Percentiles rank a stretch among this genome's conserved stretches.
Conservation (phyloP, 2,888 invertebrate species). For the Drosophila pseudotalamancana region DNA sequence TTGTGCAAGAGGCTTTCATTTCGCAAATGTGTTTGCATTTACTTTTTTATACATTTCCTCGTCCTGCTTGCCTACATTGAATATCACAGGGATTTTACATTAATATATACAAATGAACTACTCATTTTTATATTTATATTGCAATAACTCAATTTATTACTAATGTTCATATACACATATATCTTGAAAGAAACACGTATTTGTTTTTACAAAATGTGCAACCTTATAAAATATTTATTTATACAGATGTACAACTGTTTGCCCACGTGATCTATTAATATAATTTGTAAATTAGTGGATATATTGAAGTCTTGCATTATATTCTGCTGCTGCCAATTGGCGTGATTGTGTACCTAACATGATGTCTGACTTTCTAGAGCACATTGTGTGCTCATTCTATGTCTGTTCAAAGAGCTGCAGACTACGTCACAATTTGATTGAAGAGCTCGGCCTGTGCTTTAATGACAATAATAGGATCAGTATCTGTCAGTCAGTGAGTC, state of each 20-base stretch:
- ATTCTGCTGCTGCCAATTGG: not conserved
- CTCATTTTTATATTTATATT: too few relatives aligned
- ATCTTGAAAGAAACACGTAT: not conserved
- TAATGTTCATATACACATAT: too few relatives aligned
- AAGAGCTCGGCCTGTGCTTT: conserved; percentile 17
- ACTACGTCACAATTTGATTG: conserved; percentile 61
- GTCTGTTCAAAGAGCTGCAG: conserved; percentile 31
- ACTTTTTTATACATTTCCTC: not conserved
- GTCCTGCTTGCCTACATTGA: conserved; percentile 13
- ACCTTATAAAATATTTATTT: too few relatives aligned
- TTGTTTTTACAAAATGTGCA: not conserved
- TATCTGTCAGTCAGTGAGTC: conserved; percentile 30
- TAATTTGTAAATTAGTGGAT: not conserved
- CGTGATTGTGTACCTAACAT: conserved; percentile 6
- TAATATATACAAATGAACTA: not conserved
- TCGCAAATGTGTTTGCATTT: conserved; percentile 32
- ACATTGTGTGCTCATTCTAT: conserved; percentile 21
- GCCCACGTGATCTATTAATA: not conserved
- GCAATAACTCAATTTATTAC: too few relatives aligned
- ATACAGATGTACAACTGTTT: too few relatives aligned
- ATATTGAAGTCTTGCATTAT: conserved; percentile 1
- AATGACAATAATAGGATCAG: conserved; percentile 58
- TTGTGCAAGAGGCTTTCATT: conserved; percentile 37
- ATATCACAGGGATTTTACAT: conserved; percentile 1
- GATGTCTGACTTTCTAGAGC: conserved; percentile 1